Base-by-base conservation (phyloP, 2,888 invertebrate species). In the Phengaris arion region DNA sequence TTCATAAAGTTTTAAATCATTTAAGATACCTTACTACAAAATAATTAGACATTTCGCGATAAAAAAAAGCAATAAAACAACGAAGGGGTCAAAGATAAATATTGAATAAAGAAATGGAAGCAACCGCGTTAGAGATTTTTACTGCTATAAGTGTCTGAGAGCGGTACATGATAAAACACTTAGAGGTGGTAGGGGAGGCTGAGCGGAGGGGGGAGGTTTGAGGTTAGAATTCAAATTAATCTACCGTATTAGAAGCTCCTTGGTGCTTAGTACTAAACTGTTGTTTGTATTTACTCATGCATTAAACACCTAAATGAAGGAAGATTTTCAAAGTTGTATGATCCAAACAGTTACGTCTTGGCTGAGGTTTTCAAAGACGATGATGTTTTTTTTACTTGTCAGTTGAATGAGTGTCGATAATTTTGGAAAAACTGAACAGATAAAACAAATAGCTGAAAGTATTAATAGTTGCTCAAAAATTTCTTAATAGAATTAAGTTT, bases 81-180 rank as follows among this genome's bases (percentile, higher is more conserved):
- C 15, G 46, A 51, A n/a, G 69, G 10, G 52, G 22, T 54, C 35
- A 72, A 72, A 54, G 35, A 64, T 45, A 13, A 72, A 13, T 72
- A 72, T 72, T 72, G 72, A 72, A 54, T 72, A 52, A 54, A 72
- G 72, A 72, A 72, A 72, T 35, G 55, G 48, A 22, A 68, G 69
- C 48, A 69, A 75, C 68, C 46, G 46, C 22, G 57, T 48, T 70
- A 57, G 57, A 55, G 70, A 75, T 80, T 79, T 79, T 76, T 77
- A 76, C 76, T 68, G 79, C 77, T 77, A 76, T 76, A 77, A 77
- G 76, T 76, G 76, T 72, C 64, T 68, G 78, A 77, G 79, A 74
- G 77, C 75, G 77, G 68, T 77, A 85, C 85, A 84, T 77, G 85
- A 78, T 81, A 85, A 84, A 82, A 82, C 85, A 84, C 85, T 85